Percentiles rank a stretch among this genome's conserved stretches.
These are phyloP conservation scores for Aurelia aurita DNA, from an alignment of 30 jellyfish, hydroid and myxozoan species.

Conservation along the genomic window DNA sequence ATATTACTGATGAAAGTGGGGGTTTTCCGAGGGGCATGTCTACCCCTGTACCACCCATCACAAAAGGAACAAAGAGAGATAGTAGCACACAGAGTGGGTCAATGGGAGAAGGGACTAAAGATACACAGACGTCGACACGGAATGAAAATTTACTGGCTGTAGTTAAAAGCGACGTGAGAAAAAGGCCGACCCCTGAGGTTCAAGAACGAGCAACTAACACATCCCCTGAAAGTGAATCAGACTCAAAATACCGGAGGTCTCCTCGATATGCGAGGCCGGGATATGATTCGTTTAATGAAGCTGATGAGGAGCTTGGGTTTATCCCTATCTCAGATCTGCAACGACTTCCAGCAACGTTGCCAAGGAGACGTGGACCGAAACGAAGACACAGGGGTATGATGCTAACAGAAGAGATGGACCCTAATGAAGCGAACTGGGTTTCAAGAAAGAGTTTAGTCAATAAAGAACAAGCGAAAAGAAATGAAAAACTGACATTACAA, in stretches of 20 bases:
- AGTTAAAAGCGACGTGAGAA: background rate
- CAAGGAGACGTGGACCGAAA: constrained; percentile 50
- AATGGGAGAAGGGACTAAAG: background rate
- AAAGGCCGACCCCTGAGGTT: background rate
- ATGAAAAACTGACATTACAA: constrained; percentile 75
- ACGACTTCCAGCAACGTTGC: constrained; percentile 62
- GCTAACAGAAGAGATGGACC: constrained; percentile 42
- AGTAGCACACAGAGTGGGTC: background rate
- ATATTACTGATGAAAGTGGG: constrained; percentile 36
- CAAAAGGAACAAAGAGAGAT: background rate
- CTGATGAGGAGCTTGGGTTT: background rate
- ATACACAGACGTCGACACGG: background rate
- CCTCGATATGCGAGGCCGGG: background rate
- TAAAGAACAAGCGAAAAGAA: constrained; percentile 63
- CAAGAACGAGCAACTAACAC: constrained; percentile 55
- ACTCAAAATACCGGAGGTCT: background rate
- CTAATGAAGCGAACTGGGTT: constrained; percentile 64
- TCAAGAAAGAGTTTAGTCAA: constrained; percentile 29
- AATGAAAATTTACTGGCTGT: background rate
- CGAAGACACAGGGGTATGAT: constrained; percentile 41
- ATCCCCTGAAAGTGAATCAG: constrained; percentile 65
- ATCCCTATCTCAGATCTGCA: constrained; percentile 29
- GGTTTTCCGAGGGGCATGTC: constrained; percentile 33
- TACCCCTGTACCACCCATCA: constrained; percentile 47
- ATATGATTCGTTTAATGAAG: background rate